Conservation (phyloP, 37 sponge, comb jelly and placozoan species). For the Chondrilla cf. caribensis region DNA sequence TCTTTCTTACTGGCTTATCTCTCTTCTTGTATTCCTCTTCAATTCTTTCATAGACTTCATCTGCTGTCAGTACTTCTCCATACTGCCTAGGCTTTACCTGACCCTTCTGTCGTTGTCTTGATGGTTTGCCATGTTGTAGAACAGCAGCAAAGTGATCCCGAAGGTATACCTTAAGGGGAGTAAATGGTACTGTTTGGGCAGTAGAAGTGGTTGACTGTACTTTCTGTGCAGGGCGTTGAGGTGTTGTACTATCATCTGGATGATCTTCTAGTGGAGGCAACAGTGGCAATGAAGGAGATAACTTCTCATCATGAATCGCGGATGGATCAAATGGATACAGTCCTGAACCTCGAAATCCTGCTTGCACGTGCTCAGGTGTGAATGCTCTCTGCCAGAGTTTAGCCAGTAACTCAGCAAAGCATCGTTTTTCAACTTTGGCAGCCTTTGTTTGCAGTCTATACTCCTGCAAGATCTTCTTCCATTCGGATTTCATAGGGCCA, state of each 20-base stretch:
- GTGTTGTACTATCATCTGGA: not conserved
- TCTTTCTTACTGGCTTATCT: not conserved
- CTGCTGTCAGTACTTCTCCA: constrained; percentile 44
- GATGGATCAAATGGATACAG: constrained; percentile 14
- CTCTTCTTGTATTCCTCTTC: constrained; percentile 16
- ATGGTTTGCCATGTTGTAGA: not conserved
- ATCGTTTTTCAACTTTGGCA: not conserved
- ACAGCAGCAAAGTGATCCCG: not conserved
- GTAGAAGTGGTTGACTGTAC: not conserved
- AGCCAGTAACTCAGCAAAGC: not conserved
- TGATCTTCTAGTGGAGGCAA: not conserved
- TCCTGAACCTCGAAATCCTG: constrained; percentile 31
- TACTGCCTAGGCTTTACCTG: constrained; percentile 28
- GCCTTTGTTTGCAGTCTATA: not conserved
- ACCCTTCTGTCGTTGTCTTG: constrained; percentile 10
- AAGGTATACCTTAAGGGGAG: not conserved
- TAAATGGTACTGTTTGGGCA: not conserved
- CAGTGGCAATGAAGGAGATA: not conserved
- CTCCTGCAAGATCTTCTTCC: not conserved
- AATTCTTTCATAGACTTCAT: constrained; percentile 39
- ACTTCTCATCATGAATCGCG: not conserved
- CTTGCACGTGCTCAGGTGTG: constrained; percentile 9
- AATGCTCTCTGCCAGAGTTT: constrained; percentile 7
- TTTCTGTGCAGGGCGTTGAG: not conserved
- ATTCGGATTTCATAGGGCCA: not conserved